Evolutionary conservation across 2,888 invertebrate species (phyloP), one percentile per base, ranked within the genome.

Genomic region (Diabrotica balteata): DNA sequence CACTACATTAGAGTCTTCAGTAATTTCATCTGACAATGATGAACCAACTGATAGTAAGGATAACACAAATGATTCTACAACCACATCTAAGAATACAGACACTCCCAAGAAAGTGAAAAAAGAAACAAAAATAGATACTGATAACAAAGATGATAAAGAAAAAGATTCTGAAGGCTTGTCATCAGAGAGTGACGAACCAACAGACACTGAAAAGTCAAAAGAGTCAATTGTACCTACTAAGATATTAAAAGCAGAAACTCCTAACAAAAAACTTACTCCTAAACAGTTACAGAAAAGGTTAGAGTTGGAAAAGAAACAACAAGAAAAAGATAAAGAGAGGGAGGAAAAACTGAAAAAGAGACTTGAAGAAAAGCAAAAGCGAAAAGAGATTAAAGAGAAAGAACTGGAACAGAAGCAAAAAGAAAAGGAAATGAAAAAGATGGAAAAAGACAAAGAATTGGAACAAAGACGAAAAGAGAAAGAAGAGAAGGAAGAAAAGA

Each of bases 211-310:
- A 57, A 62, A 32, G 70, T 50, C 49, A 53, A 54, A 10, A 11
- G 22, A 9, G 8, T 50, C 44, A 0, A 54, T 6, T 8, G 55
- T 55, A 42, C 63, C 63, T 9, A 55, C 49, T 9, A 63, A 63
- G 49, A 55, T 43, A 43, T 42, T 63, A 42, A 63, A 57, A 49
- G 10, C 9, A 11, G 57, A 63, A 49, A 78, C 77, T 8, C 80
- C 81, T 7, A 78, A 77, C 45, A 82, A 80, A 72, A 69, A 75
- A 3, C 58, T 81, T 44, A 82, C 78, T 62, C 82, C 82, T 2
- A 81, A 78, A 72, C 80, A 88, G 84, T 60, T 87, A 4, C 87
- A 77, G 58, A 90, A 87, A 77, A 88, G 86, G 66, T 45, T 76
- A 7, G 79, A 79, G 63, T 78, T 70, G 63, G 83, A 73, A 74